phyloP scores from a whole-genome alignment of 2,888 invertebrate genomes.

The Spodoptera picta region DNA sequence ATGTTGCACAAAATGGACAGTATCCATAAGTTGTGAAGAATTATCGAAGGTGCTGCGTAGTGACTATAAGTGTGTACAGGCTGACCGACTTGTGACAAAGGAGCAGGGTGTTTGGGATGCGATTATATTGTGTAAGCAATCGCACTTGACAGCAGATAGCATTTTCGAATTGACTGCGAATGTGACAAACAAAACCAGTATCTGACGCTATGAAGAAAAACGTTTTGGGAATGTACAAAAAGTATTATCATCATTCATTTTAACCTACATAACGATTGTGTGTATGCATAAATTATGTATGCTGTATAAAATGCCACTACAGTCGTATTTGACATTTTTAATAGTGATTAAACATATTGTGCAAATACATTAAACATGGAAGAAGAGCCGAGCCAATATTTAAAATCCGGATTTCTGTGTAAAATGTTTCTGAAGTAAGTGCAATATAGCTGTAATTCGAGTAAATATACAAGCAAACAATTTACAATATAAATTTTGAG shows the following conservation, averaged over 20 bases:
- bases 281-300: constrained; percentile 48
- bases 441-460: constrained; percentile 83
- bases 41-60: constrained; percentile 82
- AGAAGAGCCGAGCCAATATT: constrained; percentile 87
- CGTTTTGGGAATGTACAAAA: constrained; percentile 58
- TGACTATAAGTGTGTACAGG: constrained; percentile 72
- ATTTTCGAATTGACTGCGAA: constrained; percentile 56
- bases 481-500: constrained; percentile 40
- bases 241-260: constrained; percentile 56
- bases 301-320: constrained; percentile 61
- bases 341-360: constrained; percentile 66
- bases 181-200: constrained; percentile 58
- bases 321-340: constrained; percentile 67
- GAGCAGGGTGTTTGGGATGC: constrained; percentile 68
- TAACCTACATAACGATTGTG: constrained; percentile 46
- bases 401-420: constrained; percentile 85
- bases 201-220: constrained; percentile 54
- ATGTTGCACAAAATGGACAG: constrained; percentile 63
- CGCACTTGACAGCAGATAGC: constrained; percentile 45
- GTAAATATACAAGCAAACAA: constrained; percentile 64
- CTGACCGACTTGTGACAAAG: constrained; percentile 73
- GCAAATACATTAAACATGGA: constrained; percentile 73
- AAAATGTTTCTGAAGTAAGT: constrained; percentile 80
- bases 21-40: constrained; percentile 73
- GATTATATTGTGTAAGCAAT: constrained; percentile 60